These are phyloP conservation scores for Jacana jacana DNA, from an alignment of 2,113 vertebrate genomes.

Conservation along the genomic window DNA sequence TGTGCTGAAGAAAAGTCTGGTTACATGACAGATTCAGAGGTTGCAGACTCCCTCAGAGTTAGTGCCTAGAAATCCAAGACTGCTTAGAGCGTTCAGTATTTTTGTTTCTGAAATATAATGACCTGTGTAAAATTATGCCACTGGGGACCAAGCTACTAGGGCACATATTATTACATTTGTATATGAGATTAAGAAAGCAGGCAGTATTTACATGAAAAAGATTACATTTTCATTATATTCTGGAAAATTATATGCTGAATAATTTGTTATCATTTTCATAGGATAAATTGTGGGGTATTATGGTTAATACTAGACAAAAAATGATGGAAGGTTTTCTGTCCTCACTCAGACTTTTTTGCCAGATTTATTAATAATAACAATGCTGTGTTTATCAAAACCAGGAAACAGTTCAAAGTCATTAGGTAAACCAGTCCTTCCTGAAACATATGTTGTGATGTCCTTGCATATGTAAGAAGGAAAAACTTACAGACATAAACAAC, in stretches of 20 bases:
- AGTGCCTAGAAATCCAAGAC: constrained; percentile 46
- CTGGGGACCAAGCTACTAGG: not conserved
- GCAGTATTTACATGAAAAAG: not conserved
- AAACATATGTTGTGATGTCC: constrained; percentile 18
- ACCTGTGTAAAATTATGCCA: constrained; percentile 7
- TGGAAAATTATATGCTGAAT: not conserved
- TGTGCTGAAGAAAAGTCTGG: constrained; percentile 65
- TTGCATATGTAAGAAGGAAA: not conserved
- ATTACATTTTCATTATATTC: not conserved
- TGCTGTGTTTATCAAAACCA: constrained; percentile 31
- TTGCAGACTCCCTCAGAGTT: constrained; percentile 41
- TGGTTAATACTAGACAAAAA: not conserved
- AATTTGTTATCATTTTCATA: not conserved
- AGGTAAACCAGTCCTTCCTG: not conserved
- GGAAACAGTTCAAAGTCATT: constrained; percentile 21
- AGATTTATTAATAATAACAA: constrained; percentile 9
- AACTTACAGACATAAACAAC: not conserved
- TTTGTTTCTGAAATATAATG: constrained; percentile 22
- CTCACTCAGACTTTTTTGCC: not conserved
- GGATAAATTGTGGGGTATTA: not conserved
- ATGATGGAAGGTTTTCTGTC: not conserved
- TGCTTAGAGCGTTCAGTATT: constrained; percentile 18
- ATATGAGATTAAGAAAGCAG: not conserved
- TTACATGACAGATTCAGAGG: constrained; percentile 68
- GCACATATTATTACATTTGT: not conserved